Base-by-base conservation (phyloP, 2,888 invertebrate species). In the Melieria picta region DNA sequence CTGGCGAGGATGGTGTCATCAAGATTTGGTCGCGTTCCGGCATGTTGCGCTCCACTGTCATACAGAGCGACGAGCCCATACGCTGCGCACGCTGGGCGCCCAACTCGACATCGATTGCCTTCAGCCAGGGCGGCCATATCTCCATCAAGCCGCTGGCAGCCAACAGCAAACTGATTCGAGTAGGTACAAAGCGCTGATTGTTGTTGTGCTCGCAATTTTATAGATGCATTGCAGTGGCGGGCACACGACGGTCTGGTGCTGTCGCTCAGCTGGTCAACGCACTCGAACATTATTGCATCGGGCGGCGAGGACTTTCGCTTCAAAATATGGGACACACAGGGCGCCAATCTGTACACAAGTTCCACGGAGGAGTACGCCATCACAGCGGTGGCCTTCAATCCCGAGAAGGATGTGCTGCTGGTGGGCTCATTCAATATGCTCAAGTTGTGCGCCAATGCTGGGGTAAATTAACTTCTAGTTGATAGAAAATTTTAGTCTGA, bases 21-120 rank as follows among this genome's bases (percentile, higher is more conserved):
- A 98, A 98, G 88, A 93, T 99, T 73, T 99, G 99, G 99, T 99
- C 99, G 0, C 90, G 97, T 61, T 96, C 94, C 81, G 99, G 98
- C 11, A 93, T 97, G 90, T 89, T 99, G 11, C 90, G 99, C 3
- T 97, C 98, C 0, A 94, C 94, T 1, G 91, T 98, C 1, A 91
- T 96, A 60, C 93, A 95, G 77, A 91, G 91, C 76, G 94, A 93
- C 70, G 93, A 93, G 80, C 93, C 97, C 0, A 92, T 97, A 71
- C 94, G 96, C 80, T 91, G 92, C 69, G 93, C 96, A 4, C 91
- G 93, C 56, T 99, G 98, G 94, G 91, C 92, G 65, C 92, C 93
- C 0, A 92, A 91, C 78, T 91, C 91, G 77, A 89, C 90, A 50
- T 89, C 91, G 6, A 91, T 94, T 72, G 88, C 91, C 7, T 92